Conservation (phyloP, 2,113 vertebrate species). For the Calypte anna region DNA sequence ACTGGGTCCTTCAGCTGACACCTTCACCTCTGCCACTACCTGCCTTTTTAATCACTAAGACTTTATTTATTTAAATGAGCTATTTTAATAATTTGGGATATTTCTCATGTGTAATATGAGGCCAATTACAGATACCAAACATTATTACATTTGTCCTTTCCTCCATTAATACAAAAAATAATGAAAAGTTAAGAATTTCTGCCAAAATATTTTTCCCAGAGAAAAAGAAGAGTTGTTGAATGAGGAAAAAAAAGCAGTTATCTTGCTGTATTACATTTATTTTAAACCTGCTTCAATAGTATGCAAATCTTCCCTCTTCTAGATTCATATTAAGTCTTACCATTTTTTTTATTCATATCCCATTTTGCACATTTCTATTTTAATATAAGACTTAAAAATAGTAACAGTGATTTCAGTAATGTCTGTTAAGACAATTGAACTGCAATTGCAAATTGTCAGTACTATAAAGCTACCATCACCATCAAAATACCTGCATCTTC, state of each 20-base stretch:
- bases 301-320: not conserved
- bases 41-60: not conserved
- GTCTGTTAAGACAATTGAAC: not conserved
- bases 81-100: not conserved
- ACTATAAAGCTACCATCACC: not conserved
- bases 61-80: not conserved
- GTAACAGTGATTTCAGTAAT: not conserved
- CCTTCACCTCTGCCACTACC: not conserved
- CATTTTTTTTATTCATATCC: not conserved
- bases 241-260: fast-evolving
- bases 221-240: not conserved
- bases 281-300: not conserved
- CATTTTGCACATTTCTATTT: not conserved
- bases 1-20: not conserved
- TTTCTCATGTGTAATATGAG: not conserved
- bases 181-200: not conserved
- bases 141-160: not conserved
- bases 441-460: not conserved
- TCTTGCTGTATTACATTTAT: not conserved
- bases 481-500: not conserved
- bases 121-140: not conserved
- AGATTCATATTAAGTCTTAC: not conserved
- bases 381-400: not conserved
- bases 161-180: not conserved
- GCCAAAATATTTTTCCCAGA: not conserved